phyloP scores from a whole-genome alignment of 2,797 vertebrate genomes.

The Trachurus trachurus region DNA sequence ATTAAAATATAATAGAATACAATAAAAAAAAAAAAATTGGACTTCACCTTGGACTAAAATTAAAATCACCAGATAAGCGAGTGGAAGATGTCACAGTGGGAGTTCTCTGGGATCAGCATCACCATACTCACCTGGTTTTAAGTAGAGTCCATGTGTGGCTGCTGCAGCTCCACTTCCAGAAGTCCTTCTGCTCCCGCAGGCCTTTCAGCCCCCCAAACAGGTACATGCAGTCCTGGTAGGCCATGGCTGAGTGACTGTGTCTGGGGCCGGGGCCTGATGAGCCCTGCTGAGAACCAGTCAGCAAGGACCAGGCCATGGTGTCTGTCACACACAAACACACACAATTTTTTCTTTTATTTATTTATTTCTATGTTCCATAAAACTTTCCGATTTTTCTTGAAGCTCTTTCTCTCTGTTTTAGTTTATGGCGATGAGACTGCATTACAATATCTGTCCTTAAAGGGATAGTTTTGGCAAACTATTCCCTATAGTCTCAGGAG shows the following conservation, averaged over 20 bases:
- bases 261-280: constrained; percentile 86
- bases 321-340: constrained; percentile 74
- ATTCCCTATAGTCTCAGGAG: too few relatives aligned
- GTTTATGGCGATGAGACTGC: too few relatives aligned
- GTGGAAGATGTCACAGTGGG: background rate
- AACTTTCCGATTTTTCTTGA: too few relatives aligned
- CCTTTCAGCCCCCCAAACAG: constrained; percentile 89
- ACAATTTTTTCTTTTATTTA: background rate
- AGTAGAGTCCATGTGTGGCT: constrained; percentile 86
- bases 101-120: background rate
- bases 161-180: constrained; percentile 89
- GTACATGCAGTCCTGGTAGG: constrained; percentile 87
- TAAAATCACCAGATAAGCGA: too few relatives aligned
- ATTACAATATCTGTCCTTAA: too few relatives aligned
- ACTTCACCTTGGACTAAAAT: too few relatives aligned
- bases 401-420: too few relatives aligned
- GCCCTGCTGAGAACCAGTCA: constrained; percentile 59
- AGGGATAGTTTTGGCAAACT: too few relatives aligned
- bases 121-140: constrained; percentile 83
- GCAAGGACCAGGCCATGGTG: constrained; percentile 82
- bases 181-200: constrained; percentile 89
- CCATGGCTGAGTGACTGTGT: constrained; percentile 87
- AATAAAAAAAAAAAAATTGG: too few relatives aligned
- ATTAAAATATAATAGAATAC: too few relatives aligned
- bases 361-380: too few relatives aligned